Conservation (phyloP, 2,113 vertebrate species). For the Osmerus mordax region DNA sequence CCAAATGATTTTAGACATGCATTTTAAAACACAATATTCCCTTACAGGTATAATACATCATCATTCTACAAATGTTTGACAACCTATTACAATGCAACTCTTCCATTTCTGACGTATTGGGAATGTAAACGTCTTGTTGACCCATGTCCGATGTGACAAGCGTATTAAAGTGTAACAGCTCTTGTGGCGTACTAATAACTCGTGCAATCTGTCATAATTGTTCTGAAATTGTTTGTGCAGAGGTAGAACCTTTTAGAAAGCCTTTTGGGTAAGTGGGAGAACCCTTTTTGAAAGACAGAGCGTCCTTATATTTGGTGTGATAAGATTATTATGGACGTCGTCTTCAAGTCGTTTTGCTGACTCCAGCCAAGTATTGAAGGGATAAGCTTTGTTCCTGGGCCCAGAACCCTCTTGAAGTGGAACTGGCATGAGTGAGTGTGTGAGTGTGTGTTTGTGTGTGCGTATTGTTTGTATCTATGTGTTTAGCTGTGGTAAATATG, state of each 20-base stretch:
- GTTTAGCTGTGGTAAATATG: slow-evolving; percentile 86
- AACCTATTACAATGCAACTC: slow-evolving; percentile 84
- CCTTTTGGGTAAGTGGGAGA: slow-evolving; percentile 96
- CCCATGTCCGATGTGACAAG: slow-evolving; percentile 89
- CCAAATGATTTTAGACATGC: slow-evolving; percentile 91
- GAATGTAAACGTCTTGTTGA: slow-evolving; percentile 80
- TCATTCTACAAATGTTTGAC: slow-evolving; percentile 86
- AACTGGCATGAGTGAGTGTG: slow-evolving; percentile 75
- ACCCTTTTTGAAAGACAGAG: slow-evolving; percentile 89
- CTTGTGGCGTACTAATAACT: slow-evolving; percentile 89
- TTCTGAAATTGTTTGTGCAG: slow-evolving; percentile 92
- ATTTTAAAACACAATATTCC: slow-evolving; percentile 89
- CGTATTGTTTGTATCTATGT: slow-evolving; percentile 57
- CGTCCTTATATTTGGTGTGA: slow-evolving; percentile 97
- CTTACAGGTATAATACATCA: slow-evolving; percentile 85
- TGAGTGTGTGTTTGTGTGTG: slow-evolving; percentile 73
- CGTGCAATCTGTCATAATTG: slow-evolving; percentile 94
- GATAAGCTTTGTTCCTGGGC: slow-evolving; percentile 90
- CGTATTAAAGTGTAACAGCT: slow-evolving; percentile 87
- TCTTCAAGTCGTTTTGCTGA: slow-evolving; percentile 95
- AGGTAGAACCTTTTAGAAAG: slow-evolving; percentile 99
- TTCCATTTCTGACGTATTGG: slow-evolving; percentile 76
- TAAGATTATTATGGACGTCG: slow-evolving; percentile 90
- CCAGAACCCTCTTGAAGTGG: slow-evolving; percentile 76
- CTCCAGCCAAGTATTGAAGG: slow-evolving; percentile 87